These are phyloP conservation scores for Glyphotaelius pellucidus DNA, from an alignment of 2,888 invertebrate genomes.

Conservation along the genomic window DNA sequence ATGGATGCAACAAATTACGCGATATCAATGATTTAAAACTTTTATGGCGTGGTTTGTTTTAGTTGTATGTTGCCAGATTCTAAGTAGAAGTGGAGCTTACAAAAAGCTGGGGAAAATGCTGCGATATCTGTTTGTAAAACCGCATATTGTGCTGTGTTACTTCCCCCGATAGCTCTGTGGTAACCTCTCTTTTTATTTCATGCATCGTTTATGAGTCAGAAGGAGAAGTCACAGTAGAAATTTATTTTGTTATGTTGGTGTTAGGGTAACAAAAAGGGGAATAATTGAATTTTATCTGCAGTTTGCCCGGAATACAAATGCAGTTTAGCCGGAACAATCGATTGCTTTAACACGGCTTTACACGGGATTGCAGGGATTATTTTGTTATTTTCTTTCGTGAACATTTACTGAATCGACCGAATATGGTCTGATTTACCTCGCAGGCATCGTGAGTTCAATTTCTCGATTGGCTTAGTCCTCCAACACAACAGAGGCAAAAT, in stretches of 20 bases:
- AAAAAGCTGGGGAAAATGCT: slow-evolving; percentile 4
- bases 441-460: no score
- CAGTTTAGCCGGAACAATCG: background rate
- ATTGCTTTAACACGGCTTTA: background rate
- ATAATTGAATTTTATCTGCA: background rate
- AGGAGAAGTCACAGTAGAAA: no score
- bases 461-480: no score
- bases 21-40: background rate
- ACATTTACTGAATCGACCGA: no score
- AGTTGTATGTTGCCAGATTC: background rate
- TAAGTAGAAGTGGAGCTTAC: background rate
- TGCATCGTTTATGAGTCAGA: background rate
- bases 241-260: background rate
- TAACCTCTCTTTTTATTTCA: background rate
- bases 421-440: no score
- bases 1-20: background rate
- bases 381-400: no score
- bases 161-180: background rate
- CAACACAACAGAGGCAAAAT: no score
- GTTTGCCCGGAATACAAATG: background rate
- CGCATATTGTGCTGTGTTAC: background rate
- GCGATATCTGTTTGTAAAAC: background rate
- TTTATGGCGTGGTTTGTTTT: background rate
- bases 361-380: background rate
- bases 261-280: background rate